Conservation (phyloP, 2,113 vertebrate genomes). For the Callionymus lyra region DNA sequence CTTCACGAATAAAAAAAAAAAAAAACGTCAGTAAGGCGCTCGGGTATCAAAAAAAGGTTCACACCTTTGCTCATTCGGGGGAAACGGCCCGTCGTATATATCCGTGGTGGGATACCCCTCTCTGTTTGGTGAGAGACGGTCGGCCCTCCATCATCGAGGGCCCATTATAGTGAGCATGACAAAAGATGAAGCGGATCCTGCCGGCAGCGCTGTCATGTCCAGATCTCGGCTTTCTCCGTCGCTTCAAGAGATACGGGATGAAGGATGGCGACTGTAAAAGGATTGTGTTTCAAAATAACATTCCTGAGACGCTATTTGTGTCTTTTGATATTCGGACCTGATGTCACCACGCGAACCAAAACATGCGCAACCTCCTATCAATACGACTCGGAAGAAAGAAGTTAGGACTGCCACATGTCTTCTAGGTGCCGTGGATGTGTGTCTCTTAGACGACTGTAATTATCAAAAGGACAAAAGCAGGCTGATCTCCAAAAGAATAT, state of each 20-base stretch:
- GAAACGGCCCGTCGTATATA: slow-evolving; percentile 35
- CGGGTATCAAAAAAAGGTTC: slow-evolving; percentile 44
- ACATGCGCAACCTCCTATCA: no score
- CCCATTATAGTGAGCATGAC: slow-evolving; percentile 27
- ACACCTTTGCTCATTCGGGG: slow-evolving; percentile 35
- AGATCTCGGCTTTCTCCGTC: slow-evolving; percentile 19
- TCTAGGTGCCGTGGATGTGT: no score
- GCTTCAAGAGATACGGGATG: slow-evolving; percentile 13
- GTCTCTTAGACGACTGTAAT: no score
- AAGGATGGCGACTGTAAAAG: slow-evolving; percentile 2
- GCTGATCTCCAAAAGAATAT: no score
- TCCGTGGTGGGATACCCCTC: slow-evolving; percentile 4
- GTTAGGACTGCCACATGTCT: no score
- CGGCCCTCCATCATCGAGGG: slow-evolving; percentile 22
- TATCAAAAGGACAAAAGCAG: no score
- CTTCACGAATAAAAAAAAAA: slow-evolving; percentile 33
- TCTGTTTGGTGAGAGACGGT: slow-evolving; percentile 30
- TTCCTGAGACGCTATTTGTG: slow-evolving; percentile 1
- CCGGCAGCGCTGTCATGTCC: slow-evolving; percentile 31
- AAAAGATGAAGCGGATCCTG: slow-evolving; percentile 36
- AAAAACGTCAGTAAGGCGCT: slow-evolving; percentile 33
- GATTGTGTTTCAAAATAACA: slow-evolving; percentile 21
- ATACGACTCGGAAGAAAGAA: no score
- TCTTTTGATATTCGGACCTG: no score
- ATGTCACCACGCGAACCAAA: no score